These are phyloP conservation scores for Phengaris alcon DNA, from an alignment of 2,888 invertebrate genomes.

Conservation along the genomic window DNA sequence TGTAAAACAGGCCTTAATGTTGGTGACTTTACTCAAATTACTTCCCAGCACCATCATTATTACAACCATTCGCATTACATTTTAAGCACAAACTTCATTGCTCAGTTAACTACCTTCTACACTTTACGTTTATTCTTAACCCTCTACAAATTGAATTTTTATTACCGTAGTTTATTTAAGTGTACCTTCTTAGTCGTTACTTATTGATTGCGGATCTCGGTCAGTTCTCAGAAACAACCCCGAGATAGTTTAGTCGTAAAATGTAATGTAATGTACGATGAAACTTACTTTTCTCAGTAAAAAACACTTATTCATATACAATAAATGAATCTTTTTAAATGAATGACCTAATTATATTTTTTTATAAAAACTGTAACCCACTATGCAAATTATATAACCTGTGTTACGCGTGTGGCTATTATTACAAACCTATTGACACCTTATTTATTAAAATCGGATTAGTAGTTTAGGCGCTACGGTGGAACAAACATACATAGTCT, in stretches of 20 bases:
- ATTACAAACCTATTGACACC: too few relatives aligned
- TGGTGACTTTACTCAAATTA: too few relatives aligned
- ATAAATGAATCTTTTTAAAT: too few relatives aligned
- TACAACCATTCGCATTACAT: background rate
- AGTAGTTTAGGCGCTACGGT: too few relatives aligned
- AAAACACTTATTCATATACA: too few relatives aligned
- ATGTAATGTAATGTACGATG: background rate
- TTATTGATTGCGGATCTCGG: slow-evolving; percentile 3
- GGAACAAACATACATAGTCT: too few relatives aligned
- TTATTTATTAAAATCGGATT: too few relatives aligned
- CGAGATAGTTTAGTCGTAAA: background rate
- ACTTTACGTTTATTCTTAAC: slow-evolving; percentile 12
- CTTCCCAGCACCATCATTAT: background rate
- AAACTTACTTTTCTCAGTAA: background rate
- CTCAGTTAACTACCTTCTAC: background rate
- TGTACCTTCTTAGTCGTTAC: background rate
- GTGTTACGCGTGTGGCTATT: too few relatives aligned
- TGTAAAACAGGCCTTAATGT: too few relatives aligned
- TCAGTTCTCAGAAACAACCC: background rate
- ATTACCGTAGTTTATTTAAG: slow-evolving; percentile 1
- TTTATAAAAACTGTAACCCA: too few relatives aligned
- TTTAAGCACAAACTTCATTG: background rate
- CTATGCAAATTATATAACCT: too few relatives aligned
- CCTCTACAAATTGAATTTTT: slow-evolving; percentile 20
- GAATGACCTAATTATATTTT: too few relatives aligned